Conservation (phyloP, 2,888 invertebrate species). For the Lasioglossum pauxillum region DNA sequence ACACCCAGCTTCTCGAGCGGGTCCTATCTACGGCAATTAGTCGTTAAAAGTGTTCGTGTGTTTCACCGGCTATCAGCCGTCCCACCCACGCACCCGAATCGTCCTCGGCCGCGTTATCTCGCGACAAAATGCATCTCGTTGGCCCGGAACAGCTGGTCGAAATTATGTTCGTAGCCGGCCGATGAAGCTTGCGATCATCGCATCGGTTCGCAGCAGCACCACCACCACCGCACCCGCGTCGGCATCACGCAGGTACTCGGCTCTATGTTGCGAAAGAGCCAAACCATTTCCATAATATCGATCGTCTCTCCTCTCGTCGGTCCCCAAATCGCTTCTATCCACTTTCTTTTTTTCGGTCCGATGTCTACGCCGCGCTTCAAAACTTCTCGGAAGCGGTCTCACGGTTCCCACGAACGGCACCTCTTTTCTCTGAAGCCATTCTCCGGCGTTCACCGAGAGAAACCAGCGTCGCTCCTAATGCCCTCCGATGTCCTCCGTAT, state of each 20-base stretch:
- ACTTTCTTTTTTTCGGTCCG: conserved; percentile 60
- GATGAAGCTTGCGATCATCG: conserved; percentile 40
- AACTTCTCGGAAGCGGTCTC: conserved; percentile 78
- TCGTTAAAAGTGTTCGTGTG: conserved; percentile 78
- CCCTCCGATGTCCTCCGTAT: conserved; percentile 17
- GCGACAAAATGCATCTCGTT: conserved; percentile 81
- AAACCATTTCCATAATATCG: conserved; percentile 73
- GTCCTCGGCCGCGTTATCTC: conserved; percentile 73
- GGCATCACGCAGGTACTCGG: background rate
- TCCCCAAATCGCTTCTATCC: conserved; percentile 38
- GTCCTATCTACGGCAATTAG: conserved; percentile 77
- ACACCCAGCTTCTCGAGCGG: conserved; percentile 57
- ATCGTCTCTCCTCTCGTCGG: conserved; percentile 28
- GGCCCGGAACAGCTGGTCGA: conserved; percentile 74
- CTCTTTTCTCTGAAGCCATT: conserved; percentile 79
- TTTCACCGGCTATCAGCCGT: conserved; percentile 73
- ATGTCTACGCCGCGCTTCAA: conserved; percentile 69
- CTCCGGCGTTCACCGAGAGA: conserved; percentile 61
- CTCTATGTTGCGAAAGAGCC: conserved; percentile 68
- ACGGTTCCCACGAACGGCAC: conserved; percentile 80
- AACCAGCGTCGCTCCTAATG: conserved; percentile 52
- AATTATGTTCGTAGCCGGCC: conserved; percentile 56
- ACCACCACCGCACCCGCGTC: background rate
- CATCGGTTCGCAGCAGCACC: conserved; percentile 20
- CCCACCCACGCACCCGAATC: conserved; percentile 75